Evolutionary conservation across 2,797 vertebrate species (phyloP), one percentile per base, ranked within the genome.

Genomic region (Garrulus glandarius): DNA sequence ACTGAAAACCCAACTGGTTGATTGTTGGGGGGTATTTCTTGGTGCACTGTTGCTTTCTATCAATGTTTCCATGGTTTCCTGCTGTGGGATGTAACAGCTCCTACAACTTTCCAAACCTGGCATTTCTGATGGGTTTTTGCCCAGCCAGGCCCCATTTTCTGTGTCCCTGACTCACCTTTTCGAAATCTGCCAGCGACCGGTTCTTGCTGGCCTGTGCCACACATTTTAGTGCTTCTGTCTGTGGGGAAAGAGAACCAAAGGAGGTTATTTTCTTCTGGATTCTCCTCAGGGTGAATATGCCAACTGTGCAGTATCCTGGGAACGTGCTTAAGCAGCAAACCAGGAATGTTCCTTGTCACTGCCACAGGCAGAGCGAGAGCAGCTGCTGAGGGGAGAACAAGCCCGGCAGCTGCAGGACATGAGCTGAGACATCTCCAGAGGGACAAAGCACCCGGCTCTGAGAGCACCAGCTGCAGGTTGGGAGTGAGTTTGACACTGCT

Each of bases 161-260:
- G 50, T 13, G 76, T 93, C 92, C 92, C 37, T 34, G 22, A 94
- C 98, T 96, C 96, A 99, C 99, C 99, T 99, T 99, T 97, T 99
- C 99, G 96, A 99, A 99, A 95, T 99, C 99, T 88, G 99, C 99
- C 93, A 99, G 98, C 1, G 99, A 99, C 87, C 99, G 98, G 98
- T 99, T 99, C 98, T 99, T 99, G 96, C 99, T 99, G 96, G 99
- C 99, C 96, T 98, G 99, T 55, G 99, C 99, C 97, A 99, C 99
- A 92, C 99, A 99, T 95, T 99, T 99, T 96, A 99, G 97, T 32
- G 99, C 99, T 98, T 99, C 99, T 80, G 99, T 99, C 99, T 99
- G 97, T 55, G 77, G 93, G 93, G 39, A 67, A 97, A 91, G 52
- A 94, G 55, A 90, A 81, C 0, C 8, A 75, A 19, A 83, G 64